A percentile compares a stretch with the other conserved stretches of the same genome.
phyloP scores from a whole-genome alignment of 2,888 invertebrate species.

The Andrena praecox region DNA sequence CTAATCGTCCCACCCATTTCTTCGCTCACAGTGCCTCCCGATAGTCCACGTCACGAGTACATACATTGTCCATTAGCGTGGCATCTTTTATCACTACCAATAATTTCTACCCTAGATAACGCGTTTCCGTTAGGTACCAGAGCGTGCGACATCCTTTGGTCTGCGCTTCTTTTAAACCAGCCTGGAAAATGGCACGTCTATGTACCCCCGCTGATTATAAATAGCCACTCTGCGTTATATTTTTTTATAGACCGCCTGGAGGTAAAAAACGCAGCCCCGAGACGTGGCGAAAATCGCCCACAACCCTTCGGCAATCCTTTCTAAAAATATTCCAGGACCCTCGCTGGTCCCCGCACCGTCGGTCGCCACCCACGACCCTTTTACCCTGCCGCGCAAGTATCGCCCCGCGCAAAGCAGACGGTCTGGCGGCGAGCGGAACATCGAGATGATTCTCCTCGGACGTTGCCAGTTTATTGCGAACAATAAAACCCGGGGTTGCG shows the following conservation, averaged over 20 bases:
- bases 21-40: neutral
- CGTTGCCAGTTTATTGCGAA: conserved; percentile 48
- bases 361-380: no score
- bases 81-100: conserved; percentile 9
- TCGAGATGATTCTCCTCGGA: conserved; percentile 24
- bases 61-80: no score
- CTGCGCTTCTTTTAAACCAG: conserved; percentile 55
- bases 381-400: neutral
- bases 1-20: neutral
- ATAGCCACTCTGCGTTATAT: conserved; percentile 36
- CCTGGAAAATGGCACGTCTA: conserved; percentile 58
- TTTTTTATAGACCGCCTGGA: conserved; percentile 38
- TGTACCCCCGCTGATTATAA: conserved; percentile 48
- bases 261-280: conserved; percentile 17
- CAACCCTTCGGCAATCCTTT: neutral
- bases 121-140: conserved; percentile 50
- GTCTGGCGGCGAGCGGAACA: conserved; percentile 22
- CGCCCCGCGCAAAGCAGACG: conserved; percentile 16
- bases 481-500: conserved; percentile 58
- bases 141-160: conserved; percentile 56
- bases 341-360: neutral
- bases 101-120: conserved; percentile 56
- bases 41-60: neutral
- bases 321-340: no score
- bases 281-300: neutral